These are phyloP conservation scores for Megathymus violae DNA, from an alignment of 1,140 invertebrate species.

Conservation along the genomic window DNA sequence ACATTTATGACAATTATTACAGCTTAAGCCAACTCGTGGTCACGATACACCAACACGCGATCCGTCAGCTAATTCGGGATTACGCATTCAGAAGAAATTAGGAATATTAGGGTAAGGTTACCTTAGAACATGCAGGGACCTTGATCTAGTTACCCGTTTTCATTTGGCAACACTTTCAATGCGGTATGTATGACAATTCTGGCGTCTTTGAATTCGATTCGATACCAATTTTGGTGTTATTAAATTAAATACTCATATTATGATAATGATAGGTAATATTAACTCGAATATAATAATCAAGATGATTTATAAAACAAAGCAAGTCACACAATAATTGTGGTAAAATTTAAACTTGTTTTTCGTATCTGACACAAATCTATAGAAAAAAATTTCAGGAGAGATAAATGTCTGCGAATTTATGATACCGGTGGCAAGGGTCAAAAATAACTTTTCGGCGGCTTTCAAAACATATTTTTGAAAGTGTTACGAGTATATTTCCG, in stretches of 20 bases:
- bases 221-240: not conserved
- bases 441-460: too few relatives aligned
- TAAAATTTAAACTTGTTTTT: too few relatives aligned
- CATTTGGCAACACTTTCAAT: conserved; percentile 23
- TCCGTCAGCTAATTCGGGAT: conserved; percentile 62
- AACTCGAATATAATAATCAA: too few relatives aligned
- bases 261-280: too few relatives aligned
- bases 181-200: conserved; percentile 18
- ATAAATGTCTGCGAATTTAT: too few relatives aligned
- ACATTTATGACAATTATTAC: conserved; percentile 69
- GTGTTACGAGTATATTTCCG: too few relatives aligned
- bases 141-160: conserved; percentile 54
- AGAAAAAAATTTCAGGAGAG: too few relatives aligned
- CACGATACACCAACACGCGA: conserved; percentile 55
- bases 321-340: too few relatives aligned
- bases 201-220: not conserved
- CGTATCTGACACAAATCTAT: too few relatives aligned
- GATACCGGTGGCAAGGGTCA: too few relatives aligned
- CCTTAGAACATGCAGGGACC: conserved; percentile 45
- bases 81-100: conserved; percentile 60
- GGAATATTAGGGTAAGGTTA: conserved; percentile 60
- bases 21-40: conserved; percentile 47
- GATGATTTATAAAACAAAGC: too few relatives aligned
- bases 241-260: not conserved
- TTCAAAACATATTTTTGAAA: too few relatives aligned